Base-by-base conservation (phyloP, 2,113 vertebrate genomes). In the Thalassarche chlororhynchos region DNA sequence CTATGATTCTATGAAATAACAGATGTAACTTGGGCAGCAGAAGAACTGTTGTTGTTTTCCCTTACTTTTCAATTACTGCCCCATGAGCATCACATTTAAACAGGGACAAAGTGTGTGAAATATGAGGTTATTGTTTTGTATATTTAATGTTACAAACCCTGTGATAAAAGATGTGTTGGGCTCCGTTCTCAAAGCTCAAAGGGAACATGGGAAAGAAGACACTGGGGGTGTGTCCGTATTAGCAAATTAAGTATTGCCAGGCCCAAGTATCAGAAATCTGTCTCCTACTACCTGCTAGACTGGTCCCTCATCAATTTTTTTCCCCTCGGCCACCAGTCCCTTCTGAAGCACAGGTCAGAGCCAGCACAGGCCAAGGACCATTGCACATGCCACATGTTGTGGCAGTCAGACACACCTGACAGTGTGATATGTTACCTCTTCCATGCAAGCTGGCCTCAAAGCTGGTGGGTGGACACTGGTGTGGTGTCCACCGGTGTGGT, bases 31-130 rank as follows among this genome's bases (percentile, higher is more conserved):
- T 52, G 55, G 44, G 11, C 68, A 52, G 60, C 38, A 88, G 52
- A 77, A 81, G 80, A 89, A 21, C 58, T 91, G 58, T n/a, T 81
- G 58, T 34, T 96, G 54, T 68, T 92, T 83, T 54, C 51, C 46
- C 21, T 52, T 60, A 49, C 14, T 90, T 93, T 87, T 75, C 55
- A 70, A 64, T 55, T 92, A 31, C 36, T 80, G 82, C n/a, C 78
- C 51, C 4, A 5, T 58, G 29, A 91, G 9, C 47, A 44, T 11
- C 44, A 20, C 36, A 19, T 34, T 44, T 76, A 34, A 66, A 17
- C n/a, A 66, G 31, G 28, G 14, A 68, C 6, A 55, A 84, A 69
- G 32, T 11, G 8, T n/a, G 38, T 64, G 55, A 93, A 81, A 70
- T 64, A n/a, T 0, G 7, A 72, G 20, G 18, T 38, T 72, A 20